Base-by-base conservation (phyloP, 2,113 vertebrate genomes). In the Proterorhinus semilunaris region DNA sequence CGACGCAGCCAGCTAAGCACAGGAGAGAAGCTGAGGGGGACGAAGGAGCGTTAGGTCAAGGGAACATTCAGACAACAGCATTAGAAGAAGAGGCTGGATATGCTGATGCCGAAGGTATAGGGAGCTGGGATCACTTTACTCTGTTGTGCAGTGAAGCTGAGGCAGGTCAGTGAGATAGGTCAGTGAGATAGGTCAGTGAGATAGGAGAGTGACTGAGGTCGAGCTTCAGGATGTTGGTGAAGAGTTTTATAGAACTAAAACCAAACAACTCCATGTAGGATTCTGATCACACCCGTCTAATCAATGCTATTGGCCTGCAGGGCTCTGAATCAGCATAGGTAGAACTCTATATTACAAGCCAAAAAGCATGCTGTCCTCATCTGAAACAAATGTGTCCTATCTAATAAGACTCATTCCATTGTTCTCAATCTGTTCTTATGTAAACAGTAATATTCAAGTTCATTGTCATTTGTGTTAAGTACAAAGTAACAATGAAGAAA, bases 21-120 rank as follows among this genome's bases (percentile, higher is more conserved):
- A 64, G 36, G 43, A 68, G 59, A 50, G 76, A 75, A 62, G 63
- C 57, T 55, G 57, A 43, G 65, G 52, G 8, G 52, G 59, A 79
- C 70, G 64, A 68, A 68, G 73, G 50, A 71, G 79, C 78, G 75
- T 84, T 54, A 69, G 85, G 81, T 85, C 78, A 80, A 64, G 61
- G 43, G 69, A 86, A 71, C 51, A n/a, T 62, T 82, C 65, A 55
- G 69, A 57, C 65, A 73, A 83, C 55, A 75, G 78, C 76, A 65
- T 72, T 62, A 10, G 59, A 11, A 70, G 54, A 68, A 62, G 52
- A 36, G 75, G 64, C 66, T 68, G 70, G 80, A 82, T 83, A 83
- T 86, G 82, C 71, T 80, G 72, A 84, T 76, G 50, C 53, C 71
- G 70, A 70, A 21, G 27, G 53, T 49, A 71, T 66, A 8, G 12